Conservation (phyloP, 1,140 invertebrate species). For the Agrilus planipennis region DNA sequence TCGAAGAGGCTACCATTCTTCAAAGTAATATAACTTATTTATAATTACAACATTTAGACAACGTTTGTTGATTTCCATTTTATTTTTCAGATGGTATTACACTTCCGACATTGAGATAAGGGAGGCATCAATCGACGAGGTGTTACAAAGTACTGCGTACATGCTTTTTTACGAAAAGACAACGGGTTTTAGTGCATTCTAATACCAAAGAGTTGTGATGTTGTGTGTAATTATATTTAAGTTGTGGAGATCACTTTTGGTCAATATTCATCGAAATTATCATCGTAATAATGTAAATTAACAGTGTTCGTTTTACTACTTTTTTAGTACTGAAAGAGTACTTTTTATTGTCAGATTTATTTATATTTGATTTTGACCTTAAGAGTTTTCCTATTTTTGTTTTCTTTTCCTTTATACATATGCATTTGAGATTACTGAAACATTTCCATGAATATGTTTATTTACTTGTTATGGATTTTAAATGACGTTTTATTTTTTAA, state of each 20-base stretch:
- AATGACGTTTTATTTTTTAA: too few species aligned
- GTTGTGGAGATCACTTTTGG: not conserved
- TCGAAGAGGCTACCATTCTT: constrained; percentile 50
- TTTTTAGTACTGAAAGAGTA: too few species aligned
- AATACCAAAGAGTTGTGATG: constrained; percentile 2
- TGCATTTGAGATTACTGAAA: too few species aligned
- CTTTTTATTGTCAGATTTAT: too few species aligned
- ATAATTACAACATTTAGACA: constrained; percentile 1
- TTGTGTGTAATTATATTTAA: not conserved
- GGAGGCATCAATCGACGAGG: constrained; percentile 51
- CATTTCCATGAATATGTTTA: too few species aligned
- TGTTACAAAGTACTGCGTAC: constrained; percentile 51
- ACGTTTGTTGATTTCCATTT: constrained; percentile 4
- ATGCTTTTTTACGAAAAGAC: constrained; percentile 53
- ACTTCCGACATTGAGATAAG: constrained; percentile 54
- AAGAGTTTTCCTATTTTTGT: too few species aligned
- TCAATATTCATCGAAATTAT: too few species aligned
- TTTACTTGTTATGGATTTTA: too few species aligned
- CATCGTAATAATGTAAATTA: too few species aligned
- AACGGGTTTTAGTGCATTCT: constrained; percentile 24
- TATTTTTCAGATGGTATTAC: constrained; percentile 47
- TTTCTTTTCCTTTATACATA: too few species aligned
- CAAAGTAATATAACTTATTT: constrained; percentile 21
- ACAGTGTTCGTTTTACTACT: too few species aligned
- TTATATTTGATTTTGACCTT: too few species aligned